Evolutionary conservation across 1,140 invertebrate genomes (phyloP).

Genomic region (Tetramorium alpestre): DNA sequence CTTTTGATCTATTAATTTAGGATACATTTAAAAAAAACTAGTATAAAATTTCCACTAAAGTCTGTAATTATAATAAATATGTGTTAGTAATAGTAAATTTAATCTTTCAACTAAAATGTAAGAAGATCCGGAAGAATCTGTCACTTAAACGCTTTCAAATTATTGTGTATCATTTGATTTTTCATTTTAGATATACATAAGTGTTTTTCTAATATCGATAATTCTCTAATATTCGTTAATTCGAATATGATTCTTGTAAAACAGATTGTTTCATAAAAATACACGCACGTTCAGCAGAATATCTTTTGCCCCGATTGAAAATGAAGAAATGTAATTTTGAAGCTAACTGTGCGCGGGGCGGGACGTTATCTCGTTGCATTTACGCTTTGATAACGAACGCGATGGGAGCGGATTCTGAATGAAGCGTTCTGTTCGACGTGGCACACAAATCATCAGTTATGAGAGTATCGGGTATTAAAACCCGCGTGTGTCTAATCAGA

Average conservation of each 20-base stretch:
- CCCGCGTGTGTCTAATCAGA: constrained; percentile 17
- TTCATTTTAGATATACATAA: not conserved
- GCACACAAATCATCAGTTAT: constrained; percentile 29
- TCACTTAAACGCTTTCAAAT: not conserved
- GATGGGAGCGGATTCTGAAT: constrained; percentile 57
- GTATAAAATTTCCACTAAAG: not conserved
- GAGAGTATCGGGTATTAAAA: constrained; percentile 6
- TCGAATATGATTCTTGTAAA: not conserved
- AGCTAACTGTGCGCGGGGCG: not conserved
- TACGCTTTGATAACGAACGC: constrained; percentile 28
- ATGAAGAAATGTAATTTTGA: constrained; percentile 34
- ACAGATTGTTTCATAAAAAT: not conserved
- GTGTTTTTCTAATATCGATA: not conserved
- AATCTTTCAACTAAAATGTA: not conserved
- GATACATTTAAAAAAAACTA: not conserved
- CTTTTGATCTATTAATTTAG: not conserved
- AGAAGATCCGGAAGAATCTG: not conserved
- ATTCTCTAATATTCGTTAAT: not conserved
- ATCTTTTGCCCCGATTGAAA: not conserved
- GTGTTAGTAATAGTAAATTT: not conserved
- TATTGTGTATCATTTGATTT: not conserved
- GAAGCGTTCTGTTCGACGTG: constrained; percentile 60
- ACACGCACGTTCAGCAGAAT: not conserved
- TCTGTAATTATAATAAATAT: not conserved
- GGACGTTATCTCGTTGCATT: constrained; percentile 39